phyloP scores from a whole-genome alignment of 2,797 vertebrate genomes.

The Pithecia hirsuta region DNA sequence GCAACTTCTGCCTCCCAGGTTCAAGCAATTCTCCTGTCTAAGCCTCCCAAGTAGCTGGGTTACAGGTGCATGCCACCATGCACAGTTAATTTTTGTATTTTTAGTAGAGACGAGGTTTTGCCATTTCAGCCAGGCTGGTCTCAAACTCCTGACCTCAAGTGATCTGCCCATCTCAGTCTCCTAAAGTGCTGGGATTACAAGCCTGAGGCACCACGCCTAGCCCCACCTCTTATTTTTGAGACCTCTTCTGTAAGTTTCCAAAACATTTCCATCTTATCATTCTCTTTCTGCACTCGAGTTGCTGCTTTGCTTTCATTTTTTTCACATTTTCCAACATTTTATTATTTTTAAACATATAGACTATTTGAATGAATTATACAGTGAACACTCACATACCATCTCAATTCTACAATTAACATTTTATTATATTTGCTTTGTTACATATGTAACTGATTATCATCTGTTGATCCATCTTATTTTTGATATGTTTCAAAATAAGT shows the following conservation, averaged over 20 bases:
- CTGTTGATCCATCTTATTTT: not conserved
- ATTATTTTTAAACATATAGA: slow-evolving; percentile 14
- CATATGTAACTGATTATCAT: not conserved
- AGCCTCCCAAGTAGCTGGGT: not conserved
- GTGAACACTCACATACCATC: not conserved
- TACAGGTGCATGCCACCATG: not conserved
- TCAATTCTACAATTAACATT: not conserved
- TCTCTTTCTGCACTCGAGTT: not conserved
- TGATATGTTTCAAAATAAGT: not conserved
- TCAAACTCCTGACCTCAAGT: not conserved
- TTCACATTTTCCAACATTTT: not conserved
- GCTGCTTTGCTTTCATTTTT: not conserved
- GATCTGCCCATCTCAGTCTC: not conserved
- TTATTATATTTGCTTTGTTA: not conserved
- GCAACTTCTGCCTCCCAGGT: not conserved
- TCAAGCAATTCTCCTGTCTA: not conserved
- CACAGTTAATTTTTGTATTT: not conserved
- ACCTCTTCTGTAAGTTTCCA: not conserved
- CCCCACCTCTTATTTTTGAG: not conserved
- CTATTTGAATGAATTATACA: not conserved
- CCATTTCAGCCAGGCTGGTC: not conserved
- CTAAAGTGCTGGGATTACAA: not conserved
- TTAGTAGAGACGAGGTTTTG: not conserved
- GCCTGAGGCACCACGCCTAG: not conserved
- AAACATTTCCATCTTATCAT: not conserved